Conservation (phyloP, 2,888 invertebrate species). For the Mactromeris polynyma region DNA sequence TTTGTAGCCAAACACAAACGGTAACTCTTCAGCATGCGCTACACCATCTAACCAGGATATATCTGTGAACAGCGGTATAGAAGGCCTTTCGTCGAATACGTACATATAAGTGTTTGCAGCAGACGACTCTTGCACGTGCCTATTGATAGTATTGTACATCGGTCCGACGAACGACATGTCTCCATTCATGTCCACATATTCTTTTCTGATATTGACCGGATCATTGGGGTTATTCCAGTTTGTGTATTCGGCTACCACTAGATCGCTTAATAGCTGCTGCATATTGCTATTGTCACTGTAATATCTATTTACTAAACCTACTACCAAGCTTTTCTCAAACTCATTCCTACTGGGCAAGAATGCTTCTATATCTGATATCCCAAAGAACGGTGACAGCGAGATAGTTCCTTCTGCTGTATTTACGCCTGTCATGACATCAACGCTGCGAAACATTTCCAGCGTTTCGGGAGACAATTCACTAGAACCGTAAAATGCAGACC, state of each 20-base stretch:
- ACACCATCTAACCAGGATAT: constrained; percentile 25
- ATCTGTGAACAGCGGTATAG: background rate
- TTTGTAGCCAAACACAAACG: constrained; percentile 39
- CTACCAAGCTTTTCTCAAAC: constrained; percentile 3
- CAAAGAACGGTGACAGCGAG: background rate
- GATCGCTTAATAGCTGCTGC: background rate
- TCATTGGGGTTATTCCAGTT: constrained; percentile 39
- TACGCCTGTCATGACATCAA: constrained; percentile 43
- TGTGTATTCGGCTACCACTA: constrained; percentile 46
- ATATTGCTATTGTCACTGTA: background rate
- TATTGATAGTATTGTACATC: constrained; percentile 20
- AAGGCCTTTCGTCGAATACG: background rate
- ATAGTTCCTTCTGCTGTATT: constrained; percentile 37
- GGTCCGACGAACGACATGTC: constrained; percentile 5
- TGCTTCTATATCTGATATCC: constrained; percentile 10
- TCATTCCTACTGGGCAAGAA: constrained; percentile 24
- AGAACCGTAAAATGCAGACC: background rate
- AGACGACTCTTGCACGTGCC: constrained; percentile 18
- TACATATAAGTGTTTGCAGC: constrained; percentile 25
- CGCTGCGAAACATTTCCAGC: constrained; percentile 25
- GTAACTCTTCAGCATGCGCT: constrained; percentile 44
- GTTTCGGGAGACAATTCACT: background rate
- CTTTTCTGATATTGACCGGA: background rate
- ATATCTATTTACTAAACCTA: background rate
- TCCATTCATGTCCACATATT: constrained; percentile 24